phyloP scores from a whole-genome alignment of 2,888 invertebrate species.

The Ditula angustiorana region DNA sequence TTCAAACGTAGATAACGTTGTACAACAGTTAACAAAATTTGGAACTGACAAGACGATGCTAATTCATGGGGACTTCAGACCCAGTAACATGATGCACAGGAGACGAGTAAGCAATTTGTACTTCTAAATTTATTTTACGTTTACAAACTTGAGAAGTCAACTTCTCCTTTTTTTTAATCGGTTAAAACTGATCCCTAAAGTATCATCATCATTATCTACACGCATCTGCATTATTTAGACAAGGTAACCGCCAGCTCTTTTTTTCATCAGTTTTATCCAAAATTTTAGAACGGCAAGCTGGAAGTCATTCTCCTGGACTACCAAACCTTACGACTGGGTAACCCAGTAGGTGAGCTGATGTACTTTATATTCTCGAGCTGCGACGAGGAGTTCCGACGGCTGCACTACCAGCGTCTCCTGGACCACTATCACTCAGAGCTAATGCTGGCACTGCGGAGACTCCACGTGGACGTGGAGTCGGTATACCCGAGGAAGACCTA shows the following conservation, averaged over 20 bases:
- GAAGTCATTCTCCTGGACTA: constrained; percentile 37
- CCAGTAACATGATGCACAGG: constrained; percentile 40
- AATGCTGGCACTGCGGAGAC: constrained; percentile 5
- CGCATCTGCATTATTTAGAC: no score
- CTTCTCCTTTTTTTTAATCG: no score
- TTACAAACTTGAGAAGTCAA: no score
- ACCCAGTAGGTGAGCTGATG: constrained; percentile 36
- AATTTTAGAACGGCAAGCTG: constrained; percentile 37
- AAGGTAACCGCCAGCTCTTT: no score
- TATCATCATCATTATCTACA: no score
- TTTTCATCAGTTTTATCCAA: no score
- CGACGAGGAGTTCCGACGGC: constrained; percentile 40
- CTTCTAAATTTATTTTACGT: background rate
- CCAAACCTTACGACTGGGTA: constrained; percentile 33
- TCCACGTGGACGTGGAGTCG: constrained; percentile 13
- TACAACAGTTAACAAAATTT: background rate
- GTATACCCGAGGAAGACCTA: constrained; percentile 26
- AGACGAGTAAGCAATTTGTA: constrained; percentile 13
- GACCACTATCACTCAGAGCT: constrained; percentile 37
- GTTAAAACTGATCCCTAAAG: no score
- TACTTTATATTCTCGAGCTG: constrained; percentile 40
- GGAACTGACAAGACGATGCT: constrained; percentile 9
- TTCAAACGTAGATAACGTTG: background rate
- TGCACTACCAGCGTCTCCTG: constrained; percentile 28
- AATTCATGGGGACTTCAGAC: constrained; percentile 37